A percentile compares a stretch with the other conserved stretches of the same genome.
These are phyloP conservation scores for Chrysina gloriosa DNA, from an alignment of 2,888 invertebrate genomes.

Conservation along the genomic window DNA sequence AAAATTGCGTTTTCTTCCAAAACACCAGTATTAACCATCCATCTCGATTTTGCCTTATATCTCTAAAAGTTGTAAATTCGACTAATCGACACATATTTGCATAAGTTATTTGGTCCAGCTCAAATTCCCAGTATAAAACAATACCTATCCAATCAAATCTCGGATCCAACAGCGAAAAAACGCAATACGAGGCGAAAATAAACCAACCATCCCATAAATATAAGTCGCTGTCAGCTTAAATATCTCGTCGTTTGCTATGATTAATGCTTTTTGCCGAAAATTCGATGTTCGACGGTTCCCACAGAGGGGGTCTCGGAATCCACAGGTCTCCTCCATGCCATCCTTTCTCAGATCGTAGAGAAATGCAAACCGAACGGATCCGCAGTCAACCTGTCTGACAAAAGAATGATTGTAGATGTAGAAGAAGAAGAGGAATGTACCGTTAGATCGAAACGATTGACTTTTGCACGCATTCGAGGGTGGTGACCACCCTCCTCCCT, in stretches of 20 bases:
- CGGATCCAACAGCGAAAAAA: neutral
- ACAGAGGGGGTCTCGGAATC: slow-evolving; percentile 49
- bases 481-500: slow-evolving; percentile 3
- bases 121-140: too few species aligned
- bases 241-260: slow-evolving; percentile 53
- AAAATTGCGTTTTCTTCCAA: too few species aligned
- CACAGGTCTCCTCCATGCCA: slow-evolving; percentile 38
- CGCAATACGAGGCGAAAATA: neutral
- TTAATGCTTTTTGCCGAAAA: slow-evolving; percentile 52
- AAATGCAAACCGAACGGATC: slow-evolving; percentile 3
- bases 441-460: slow-evolving; percentile 53
- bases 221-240: slow-evolving; percentile 44
- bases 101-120: too few species aligned
- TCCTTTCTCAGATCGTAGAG: neutral
- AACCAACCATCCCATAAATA: slow-evolving; percentile 8
- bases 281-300: slow-evolving; percentile 52
- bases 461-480: slow-evolving; percentile 51
- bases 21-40: too few species aligned
- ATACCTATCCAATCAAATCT: too few species aligned
- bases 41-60: too few species aligned
- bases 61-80: too few species aligned
- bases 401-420: slow-evolving; percentile 50
- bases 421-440: slow-evolving; percentile 42
- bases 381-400: slow-evolving; percentile 53
- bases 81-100: too few species aligned